Conservation (phyloP, 1,140 invertebrate genomes). For the Cheumatopsyche charites region DNA sequence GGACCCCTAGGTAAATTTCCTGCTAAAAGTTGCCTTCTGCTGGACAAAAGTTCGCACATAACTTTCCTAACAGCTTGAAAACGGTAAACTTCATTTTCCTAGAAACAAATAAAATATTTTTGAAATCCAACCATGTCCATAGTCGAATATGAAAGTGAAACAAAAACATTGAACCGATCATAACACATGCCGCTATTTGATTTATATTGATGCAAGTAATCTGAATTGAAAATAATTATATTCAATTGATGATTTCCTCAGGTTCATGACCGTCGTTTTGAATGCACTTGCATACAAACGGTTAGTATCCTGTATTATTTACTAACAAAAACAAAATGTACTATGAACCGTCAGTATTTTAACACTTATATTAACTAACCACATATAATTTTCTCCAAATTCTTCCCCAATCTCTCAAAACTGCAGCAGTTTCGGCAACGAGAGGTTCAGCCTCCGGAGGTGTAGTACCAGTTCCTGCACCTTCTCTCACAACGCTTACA, state of each 20-base stretch:
- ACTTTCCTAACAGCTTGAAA: conserved; percentile 83
- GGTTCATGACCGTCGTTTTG: conserved; percentile 13
- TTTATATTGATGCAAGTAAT: conserved; percentile 17
- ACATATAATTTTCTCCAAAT: conserved; percentile 92
- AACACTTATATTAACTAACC: conserved; percentile 63
- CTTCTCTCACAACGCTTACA: conserved; percentile 55
- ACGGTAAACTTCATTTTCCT: conserved; percentile 83
- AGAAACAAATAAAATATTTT: conserved; percentile 26
- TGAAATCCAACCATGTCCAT: background rate
- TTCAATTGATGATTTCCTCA: conserved; percentile 27
- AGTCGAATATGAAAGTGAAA: background rate
- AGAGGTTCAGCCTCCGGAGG: conserved; percentile 83
- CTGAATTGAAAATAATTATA: conserved; percentile 19
- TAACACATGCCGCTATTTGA: background rate
- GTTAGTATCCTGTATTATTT: conserved; percentile 6
- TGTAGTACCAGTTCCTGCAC: conserved; percentile 55
- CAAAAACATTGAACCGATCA: background rate
- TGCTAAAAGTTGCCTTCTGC: conserved; percentile 79
- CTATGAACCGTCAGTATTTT: background rate
- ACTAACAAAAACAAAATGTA: background rate
- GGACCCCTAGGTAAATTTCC: conserved; percentile 90
- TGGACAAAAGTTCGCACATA: conserved; percentile 87
- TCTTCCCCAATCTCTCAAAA: conserved; percentile 89
- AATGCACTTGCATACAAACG: background rate
- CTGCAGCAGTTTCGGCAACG: conserved; percentile 88